Evolutionary conservation across 30 jellyfish, hydroid and myxozoan genomes (phyloP), one percentile per base, ranked within the genome.

Genomic region (Aurelia coerulea): DNA sequence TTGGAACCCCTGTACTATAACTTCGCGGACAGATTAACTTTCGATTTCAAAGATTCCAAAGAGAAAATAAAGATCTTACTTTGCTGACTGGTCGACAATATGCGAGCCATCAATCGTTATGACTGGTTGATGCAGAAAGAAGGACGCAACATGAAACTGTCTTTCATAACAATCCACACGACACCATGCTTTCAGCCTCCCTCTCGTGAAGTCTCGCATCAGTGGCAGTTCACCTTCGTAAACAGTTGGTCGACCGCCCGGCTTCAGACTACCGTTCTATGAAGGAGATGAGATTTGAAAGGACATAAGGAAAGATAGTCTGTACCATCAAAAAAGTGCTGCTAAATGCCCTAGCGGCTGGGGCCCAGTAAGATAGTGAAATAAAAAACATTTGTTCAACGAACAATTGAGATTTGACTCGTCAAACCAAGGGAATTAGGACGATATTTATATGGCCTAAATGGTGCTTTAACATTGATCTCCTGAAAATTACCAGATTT

Each of bases 141-240:
- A 93, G 17, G 98, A 79, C 35, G 97, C 98, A 51, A 93, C 90
- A 69, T 93, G 98, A 74, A 69, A 83, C 65, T 93, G 98, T 62
- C 98, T 86, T 67, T 93, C 98, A 73, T 78, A 93, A 62, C 98
- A 93, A 66, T 93, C 97, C 29, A 93, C 90, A 17, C 97, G 93
- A 74, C 98, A 93, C 98, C 98, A 93, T 5, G 97, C 97, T 67
- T 97, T 77, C 52, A 56, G 79, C 23, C 97, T 53, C 33, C 94
- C 79, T 17, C 96, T 62, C 2, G 93, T 75, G 68, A 93, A 93
- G 74, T 89, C 94, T 14, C 96, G 73, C 72, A 72, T 79, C 70
- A 93, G 59, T 41, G 96, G 97, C 11, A 80, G 73, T 23, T 80
- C 90, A 1, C 90, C 90, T 67, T 50, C 31, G 81, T 80, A 80